Conservation (phyloP, 2,888 invertebrate species). For the Sesamia inferens region DNA sequence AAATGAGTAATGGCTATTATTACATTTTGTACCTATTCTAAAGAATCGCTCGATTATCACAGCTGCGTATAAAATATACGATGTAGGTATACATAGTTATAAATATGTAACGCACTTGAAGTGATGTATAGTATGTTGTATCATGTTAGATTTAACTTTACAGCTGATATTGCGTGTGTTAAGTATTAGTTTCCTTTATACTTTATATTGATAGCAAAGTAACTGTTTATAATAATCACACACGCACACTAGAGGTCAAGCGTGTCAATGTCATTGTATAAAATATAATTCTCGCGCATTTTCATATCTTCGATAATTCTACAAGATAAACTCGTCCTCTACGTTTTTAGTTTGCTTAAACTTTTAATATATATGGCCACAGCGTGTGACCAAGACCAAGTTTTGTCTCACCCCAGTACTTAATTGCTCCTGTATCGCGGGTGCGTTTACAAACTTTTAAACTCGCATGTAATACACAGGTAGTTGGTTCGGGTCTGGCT, state of each 20-base stretch:
- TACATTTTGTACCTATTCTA: constrained; percentile 4
- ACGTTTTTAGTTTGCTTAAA: neutral
- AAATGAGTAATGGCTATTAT: constrained; percentile 10
- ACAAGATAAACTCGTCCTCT: neutral
- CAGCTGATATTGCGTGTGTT: constrained; percentile 30
- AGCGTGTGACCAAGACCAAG: neutral
- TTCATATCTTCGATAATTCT: neutral
- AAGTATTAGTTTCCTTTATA: constrained; percentile 30
- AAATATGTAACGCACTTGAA: constrained; percentile 15
- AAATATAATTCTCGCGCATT: constrained; percentile 1
- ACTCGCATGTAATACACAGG: too few relatives aligned
- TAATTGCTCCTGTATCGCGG: too few relatives aligned
- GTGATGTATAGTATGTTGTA: neutral
- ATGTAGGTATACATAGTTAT: constrained; percentile 1
- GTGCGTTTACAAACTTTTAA: too few relatives aligned
- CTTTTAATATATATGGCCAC: neutral
- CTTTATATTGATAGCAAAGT: constrained; percentile 43
- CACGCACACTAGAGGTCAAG: constrained; percentile 12
- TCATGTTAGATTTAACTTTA: constrained; percentile 30
- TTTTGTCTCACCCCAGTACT: too few relatives aligned
- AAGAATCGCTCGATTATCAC: constrained; percentile 13
- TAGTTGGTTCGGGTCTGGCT: too few relatives aligned
- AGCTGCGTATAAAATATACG: neutral
- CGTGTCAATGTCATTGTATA: constrained; percentile 27
- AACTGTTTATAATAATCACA: neutral